Evolutionary conservation across 2,113 vertebrate genomes (phyloP).

Genomic region (Lamprotornis superbus): DNA sequence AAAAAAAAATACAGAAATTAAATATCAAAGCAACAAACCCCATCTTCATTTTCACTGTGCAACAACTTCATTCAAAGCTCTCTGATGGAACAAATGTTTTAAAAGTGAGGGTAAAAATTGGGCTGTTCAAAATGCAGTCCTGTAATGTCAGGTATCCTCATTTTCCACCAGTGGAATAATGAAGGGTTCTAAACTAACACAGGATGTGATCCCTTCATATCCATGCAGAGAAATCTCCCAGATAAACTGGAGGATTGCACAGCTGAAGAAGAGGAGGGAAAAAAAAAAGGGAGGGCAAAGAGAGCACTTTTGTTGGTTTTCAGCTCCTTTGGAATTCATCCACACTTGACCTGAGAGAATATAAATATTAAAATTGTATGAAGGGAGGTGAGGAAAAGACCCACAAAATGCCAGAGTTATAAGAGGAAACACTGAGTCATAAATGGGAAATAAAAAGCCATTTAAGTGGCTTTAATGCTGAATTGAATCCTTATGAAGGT

Average conservation of each 20-base stretch:
- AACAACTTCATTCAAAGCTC: not conserved
- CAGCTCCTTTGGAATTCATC: not conserved
- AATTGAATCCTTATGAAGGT: not conserved
- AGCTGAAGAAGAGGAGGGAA: not conserved
- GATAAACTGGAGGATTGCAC: not conserved
- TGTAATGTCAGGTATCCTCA: not conserved
- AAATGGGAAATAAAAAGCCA: not conserved
- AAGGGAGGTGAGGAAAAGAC: not conserved
- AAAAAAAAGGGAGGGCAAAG: too few species aligned
- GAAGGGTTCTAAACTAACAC: not conserved
- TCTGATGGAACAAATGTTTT: not conserved
- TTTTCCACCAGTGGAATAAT: not conserved
- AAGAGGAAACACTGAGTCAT: not conserved
- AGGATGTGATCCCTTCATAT: not conserved
- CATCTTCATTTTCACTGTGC: not conserved
- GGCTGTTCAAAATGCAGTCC: not conserved
- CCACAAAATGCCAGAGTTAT: not conserved
- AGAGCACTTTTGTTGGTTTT: not conserved
- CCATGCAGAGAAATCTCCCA: not conserved
- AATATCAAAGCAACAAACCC: not conserved
- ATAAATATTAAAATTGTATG: not conserved
- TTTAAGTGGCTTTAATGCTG: not conserved
- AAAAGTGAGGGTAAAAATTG: not conserved
- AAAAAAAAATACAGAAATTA: not conserved
- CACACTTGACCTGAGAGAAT: not conserved